Percentiles rank a stretch among this genome's conserved stretches.
These are phyloP conservation scores for Carcharodon carcharias DNA, from an alignment of 2,797 vertebrate species.

Conservation along the genomic window DNA sequence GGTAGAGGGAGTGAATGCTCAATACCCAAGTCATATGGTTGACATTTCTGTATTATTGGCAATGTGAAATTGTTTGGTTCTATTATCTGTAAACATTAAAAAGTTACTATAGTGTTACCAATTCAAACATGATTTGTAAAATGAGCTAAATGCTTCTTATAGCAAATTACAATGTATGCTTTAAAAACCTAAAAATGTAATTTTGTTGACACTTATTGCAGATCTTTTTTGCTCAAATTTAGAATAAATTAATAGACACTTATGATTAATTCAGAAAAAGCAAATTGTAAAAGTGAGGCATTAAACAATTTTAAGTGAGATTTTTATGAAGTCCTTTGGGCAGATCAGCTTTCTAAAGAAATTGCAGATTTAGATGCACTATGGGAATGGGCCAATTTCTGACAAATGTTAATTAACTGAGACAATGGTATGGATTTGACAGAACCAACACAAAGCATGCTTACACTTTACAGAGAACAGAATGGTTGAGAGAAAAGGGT, in stretches of 20 bases:
- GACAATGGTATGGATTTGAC: not conserved
- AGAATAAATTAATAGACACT: not conserved
- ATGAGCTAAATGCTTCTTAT: not conserved
- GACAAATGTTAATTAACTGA: not conserved
- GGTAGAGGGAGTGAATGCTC: too few species aligned
- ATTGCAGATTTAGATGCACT: not conserved
- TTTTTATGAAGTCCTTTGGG: not conserved
- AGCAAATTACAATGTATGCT: not conserved
- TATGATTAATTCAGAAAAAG: not conserved
- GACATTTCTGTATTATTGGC: not conserved
- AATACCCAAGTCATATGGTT: too few species aligned
- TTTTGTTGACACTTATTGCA: not conserved
- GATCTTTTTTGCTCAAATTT: not conserved
- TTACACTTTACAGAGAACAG: not conserved
- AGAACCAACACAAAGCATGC: not conserved
- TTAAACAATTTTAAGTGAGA: not conserved
- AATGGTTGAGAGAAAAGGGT: not conserved
- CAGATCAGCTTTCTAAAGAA: not conserved
- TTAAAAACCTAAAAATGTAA: not conserved
- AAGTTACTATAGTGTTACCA: not conserved
- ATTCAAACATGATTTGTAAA: slow-evolving; percentile 1
- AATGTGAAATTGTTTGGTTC: slow-evolving; percentile 8
- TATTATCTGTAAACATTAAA: slow-evolving; percentile 5
- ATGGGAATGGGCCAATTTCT: not conserved
- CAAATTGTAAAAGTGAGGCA: not conserved